These are phyloP conservation scores for Apocrypta bakeri DNA, from an alignment of 1,140 invertebrate species.

Conservation along the genomic window DNA sequence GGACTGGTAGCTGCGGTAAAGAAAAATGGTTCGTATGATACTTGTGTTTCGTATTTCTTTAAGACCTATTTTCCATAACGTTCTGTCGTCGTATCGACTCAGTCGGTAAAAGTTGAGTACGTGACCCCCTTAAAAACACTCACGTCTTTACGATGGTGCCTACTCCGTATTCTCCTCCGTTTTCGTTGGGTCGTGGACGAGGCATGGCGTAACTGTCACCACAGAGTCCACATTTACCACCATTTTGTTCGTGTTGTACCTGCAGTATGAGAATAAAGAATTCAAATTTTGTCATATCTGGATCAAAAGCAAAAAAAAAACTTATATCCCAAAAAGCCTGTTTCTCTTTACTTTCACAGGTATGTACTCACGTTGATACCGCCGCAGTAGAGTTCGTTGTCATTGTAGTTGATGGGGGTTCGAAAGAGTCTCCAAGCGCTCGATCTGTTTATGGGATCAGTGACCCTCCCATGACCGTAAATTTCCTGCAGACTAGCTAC, in stretches of 20 bases:
- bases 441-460: conserved; percentile 79
- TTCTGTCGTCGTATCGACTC: too few relatives aligned
- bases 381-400: conserved; percentile 80
- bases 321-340: too few relatives aligned
- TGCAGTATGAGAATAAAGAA: conserved; percentile 10
- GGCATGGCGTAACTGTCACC: conserved; percentile 75
- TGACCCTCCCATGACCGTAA: conserved; percentile 79
- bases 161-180: conserved; percentile 77
- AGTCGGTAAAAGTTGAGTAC: too few relatives aligned
- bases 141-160: conserved; percentile 73
- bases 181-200: conserved; percentile 78
- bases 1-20: too few relatives aligned
- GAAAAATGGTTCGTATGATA: too few relatives aligned
- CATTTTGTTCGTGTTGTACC: conserved; percentile 67
- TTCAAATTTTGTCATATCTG: too few relatives aligned
- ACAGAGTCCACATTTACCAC: conserved; percentile 77
- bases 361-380: conserved; percentile 63
- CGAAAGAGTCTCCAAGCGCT: conserved; percentile 82
- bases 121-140: too few relatives aligned
- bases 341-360: too few relatives aligned
- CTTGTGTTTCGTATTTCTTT: too few relatives aligned
- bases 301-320: too few relatives aligned
- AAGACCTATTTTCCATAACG: too few relatives aligned
- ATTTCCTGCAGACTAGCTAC: not conserved
- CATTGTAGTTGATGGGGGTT: conserved; percentile 81